phyloP scores from a whole-genome alignment of 2,113 vertebrate species.

The Electrona antarctica region DNA sequence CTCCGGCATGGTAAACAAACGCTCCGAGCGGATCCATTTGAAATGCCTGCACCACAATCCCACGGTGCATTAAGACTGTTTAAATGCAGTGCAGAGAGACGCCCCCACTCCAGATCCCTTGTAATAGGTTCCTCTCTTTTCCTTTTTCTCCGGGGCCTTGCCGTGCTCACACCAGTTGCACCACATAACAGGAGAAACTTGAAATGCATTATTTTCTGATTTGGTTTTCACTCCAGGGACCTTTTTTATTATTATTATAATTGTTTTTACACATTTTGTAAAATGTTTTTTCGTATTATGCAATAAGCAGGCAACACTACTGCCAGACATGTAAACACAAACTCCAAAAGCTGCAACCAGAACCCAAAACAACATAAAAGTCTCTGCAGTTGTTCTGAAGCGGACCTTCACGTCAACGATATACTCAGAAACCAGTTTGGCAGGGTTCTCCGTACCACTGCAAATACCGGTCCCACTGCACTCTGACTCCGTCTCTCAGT shows the following conservation, averaged over 20 bases:
- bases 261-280: constrained; percentile 2
- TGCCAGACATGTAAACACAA: constrained; percentile 21
- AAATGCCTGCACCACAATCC: constrained; percentile 62
- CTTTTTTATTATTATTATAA: constrained; percentile 24
- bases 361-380: constrained; percentile 8
- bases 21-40: constrained; percentile 61
- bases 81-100: constrained; percentile 45
- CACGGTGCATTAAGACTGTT: constrained; percentile 61
- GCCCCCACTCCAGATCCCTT: constrained; percentile 34
- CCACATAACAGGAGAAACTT: constrained; percentile 7
- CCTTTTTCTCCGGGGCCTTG: constrained; percentile 30
- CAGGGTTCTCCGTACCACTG: constrained; percentile 31
- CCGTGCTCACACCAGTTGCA: constrained; percentile 15
- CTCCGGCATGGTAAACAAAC: constrained; percentile 64
- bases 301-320: constrained; percentile 41
- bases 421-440: constrained; percentile 13
- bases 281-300: constrained; percentile 31
- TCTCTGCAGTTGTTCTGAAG: neutral
- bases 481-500: constrained; percentile 45
- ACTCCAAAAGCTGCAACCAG: neutral
- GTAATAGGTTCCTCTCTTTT: constrained; percentile 36
- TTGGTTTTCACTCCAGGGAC: constrained; percentile 19
- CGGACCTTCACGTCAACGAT: neutral
- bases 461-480: constrained; percentile 15
- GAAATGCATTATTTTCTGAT: constrained; percentile 9